Conservation (phyloP, 2,888 invertebrate species). For the Ferdinandea cuprea region DNA sequence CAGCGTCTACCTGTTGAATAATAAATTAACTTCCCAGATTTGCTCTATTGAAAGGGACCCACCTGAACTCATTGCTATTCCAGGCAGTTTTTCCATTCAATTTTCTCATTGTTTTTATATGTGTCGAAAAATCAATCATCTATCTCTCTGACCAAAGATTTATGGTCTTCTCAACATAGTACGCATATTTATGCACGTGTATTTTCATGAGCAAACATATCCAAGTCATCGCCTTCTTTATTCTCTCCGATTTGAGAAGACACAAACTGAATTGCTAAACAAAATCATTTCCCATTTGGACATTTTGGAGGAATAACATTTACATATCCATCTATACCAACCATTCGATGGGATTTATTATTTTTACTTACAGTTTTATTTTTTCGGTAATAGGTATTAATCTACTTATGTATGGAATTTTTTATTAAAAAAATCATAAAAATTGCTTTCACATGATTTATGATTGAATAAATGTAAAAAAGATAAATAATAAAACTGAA, state of each 20-base stretch:
- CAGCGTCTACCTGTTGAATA: conserved; percentile 51
- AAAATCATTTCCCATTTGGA: conserved; percentile 50
- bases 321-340: no score
- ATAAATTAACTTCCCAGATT: conserved; percentile 35
- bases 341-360: conserved; percentile 45
- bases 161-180: conserved; percentile 33
- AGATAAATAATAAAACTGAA: conserved; percentile 43
- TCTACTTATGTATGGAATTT: not conserved
- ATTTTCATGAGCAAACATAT: conserved; percentile 19
- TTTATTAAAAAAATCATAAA: not conserved
- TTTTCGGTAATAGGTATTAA: conserved; percentile 6
- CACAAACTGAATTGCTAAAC: conserved; percentile 59
- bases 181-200: conserved; percentile 26
- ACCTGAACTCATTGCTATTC: conserved; percentile 60
- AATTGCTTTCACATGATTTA: conserved; percentile 27
- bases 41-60: conserved; percentile 1
- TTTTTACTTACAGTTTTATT: conserved; percentile 12
- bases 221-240: conserved; percentile 28
- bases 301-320: conserved; percentile 45
- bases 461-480: conserved; percentile 13
- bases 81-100: conserved; percentile 11
- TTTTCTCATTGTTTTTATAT: conserved; percentile 58
- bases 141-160: conserved; percentile 54
- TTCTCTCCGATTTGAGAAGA: conserved; percentile 5
- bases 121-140: conserved; percentile 70